phyloP scores from a whole-genome alignment of 1,140 invertebrate species.

The Myzus persicae region DNA sequence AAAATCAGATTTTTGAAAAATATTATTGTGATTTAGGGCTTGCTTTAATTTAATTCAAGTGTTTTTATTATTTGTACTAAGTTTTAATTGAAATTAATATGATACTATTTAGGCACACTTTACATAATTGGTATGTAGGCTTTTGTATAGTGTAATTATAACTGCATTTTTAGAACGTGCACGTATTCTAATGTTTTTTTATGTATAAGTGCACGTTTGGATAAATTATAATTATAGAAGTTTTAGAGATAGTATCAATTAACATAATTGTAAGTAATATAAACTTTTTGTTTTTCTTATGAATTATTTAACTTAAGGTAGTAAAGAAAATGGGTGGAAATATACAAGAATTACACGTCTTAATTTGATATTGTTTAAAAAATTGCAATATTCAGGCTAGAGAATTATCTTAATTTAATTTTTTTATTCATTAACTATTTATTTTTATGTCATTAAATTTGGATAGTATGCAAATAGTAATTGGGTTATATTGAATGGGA shows the following conservation, averaged over 20 bases:
- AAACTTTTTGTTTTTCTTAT: constrained; percentile 35
- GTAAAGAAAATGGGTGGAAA: not conserved
- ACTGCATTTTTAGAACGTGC: constrained; percentile 19
- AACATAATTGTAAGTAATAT: constrained; percentile 14
- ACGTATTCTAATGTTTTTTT: constrained; percentile 4
- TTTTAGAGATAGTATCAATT: constrained; percentile 25
- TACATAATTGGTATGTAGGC: not conserved
- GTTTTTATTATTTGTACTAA: not conserved
- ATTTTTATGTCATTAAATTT: not conserved
- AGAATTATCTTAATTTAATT: not conserved
- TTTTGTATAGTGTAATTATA: not conserved
- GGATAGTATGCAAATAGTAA: not conserved
- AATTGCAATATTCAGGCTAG: not conserved
- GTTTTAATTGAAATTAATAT: constrained; percentile 29
- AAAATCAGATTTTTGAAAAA: not conserved
- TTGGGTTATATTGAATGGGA: not conserved
- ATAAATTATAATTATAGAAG: constrained; percentile 34
- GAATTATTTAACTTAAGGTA: not conserved
- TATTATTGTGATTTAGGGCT: not conserved
- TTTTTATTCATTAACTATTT: not conserved
- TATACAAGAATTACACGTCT: not conserved
- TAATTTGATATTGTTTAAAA: constrained; percentile 18
- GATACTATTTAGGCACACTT: not conserved
- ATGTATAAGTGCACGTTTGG: not conserved
- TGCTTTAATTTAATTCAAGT: not conserved